Evolutionary conservation across 2,888 invertebrate species (phyloP).

Genomic region (Erebia palarica): DNA sequence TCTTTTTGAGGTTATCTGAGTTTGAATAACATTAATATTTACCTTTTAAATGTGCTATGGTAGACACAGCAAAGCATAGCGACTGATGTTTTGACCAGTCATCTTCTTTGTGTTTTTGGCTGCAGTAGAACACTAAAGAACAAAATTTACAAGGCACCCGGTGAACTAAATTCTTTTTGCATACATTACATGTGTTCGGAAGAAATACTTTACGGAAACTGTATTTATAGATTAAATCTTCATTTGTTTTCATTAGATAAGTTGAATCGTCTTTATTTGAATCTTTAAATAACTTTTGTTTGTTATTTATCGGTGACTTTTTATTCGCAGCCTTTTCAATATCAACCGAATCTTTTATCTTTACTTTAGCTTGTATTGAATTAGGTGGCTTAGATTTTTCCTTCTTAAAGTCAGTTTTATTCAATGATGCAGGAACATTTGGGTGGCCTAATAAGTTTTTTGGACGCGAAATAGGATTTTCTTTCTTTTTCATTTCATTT

Average conservation of each 20-base stretch:
- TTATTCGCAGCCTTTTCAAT: conserved; percentile 49
- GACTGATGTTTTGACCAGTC: conserved; percentile 82
- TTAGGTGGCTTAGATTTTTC: conserved; percentile 76
- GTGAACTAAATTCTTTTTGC: conserved; percentile 65
- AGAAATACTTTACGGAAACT: conserved; percentile 85
- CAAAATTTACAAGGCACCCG: conserved; percentile 77
- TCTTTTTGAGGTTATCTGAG: neutral
- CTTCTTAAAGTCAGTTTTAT: conserved; percentile 77
- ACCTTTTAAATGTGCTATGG: conserved; percentile 82
- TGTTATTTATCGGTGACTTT: conserved; percentile 62
- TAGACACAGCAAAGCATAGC: conserved; percentile 83
- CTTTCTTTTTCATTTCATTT: conserved; percentile 45
- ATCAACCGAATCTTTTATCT: conserved; percentile 68
- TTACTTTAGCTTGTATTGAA: conserved; percentile 65
- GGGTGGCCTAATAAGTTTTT: conserved; percentile 81
- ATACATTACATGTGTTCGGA: conserved; percentile 81
- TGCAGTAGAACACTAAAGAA: conserved; percentile 85
- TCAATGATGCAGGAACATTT: conserved; percentile 80
- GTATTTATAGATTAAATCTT: conserved; percentile 84
- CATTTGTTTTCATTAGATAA: conserved; percentile 77
- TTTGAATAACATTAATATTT: conserved; percentile 6
- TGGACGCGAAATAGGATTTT: conserved; percentile 70
- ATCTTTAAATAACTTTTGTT: conserved; percentile 50
- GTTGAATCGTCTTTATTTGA: conserved; percentile 52
- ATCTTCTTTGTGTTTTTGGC: conserved; percentile 81